Percentiles rank a stretch among this genome's conserved stretches.
phyloP scores from a whole-genome alignment of 2,113 vertebrate genomes.

The Lamprologus lemairii region DNA sequence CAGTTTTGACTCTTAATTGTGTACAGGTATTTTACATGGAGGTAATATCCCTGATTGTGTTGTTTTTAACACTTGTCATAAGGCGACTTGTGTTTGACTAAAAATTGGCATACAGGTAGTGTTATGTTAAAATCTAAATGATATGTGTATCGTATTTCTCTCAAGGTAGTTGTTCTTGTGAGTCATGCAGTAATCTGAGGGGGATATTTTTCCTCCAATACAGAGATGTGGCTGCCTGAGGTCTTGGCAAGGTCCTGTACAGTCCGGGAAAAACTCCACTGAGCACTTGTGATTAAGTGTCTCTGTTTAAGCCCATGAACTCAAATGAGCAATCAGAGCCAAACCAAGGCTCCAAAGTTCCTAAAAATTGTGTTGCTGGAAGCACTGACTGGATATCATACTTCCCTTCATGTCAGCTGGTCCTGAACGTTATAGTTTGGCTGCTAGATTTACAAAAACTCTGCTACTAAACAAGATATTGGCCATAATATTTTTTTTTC shows the following conservation, averaged over 20 bases:
- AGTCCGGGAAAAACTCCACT: constrained; percentile 47
- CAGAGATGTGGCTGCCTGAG: constrained; percentile 55
- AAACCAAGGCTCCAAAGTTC: constrained; percentile 37
- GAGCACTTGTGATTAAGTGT: constrained; percentile 60
- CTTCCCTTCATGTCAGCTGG: constrained; percentile 19
- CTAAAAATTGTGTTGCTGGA: constrained; percentile 41
- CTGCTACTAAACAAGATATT: background rate
- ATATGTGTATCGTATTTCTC: constrained; percentile 38
- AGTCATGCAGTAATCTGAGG: constrained; percentile 52
- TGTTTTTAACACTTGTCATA: background rate
- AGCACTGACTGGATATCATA: constrained; percentile 24
- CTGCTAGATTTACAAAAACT: background rate
- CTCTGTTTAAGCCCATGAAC: constrained; percentile 68
- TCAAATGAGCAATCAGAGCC: constrained; percentile 59
- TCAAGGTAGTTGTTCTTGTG: constrained; percentile 54
- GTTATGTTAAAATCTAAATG: constrained; percentile 38
- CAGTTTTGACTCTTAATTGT: background rate
- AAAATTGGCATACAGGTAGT: background rate
- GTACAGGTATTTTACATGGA: background rate
- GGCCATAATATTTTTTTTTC: background rate
- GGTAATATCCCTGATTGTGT: background rate
- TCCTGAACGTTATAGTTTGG: background rate
- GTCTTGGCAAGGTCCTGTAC: constrained; percentile 51
- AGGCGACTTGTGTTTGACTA: background rate
- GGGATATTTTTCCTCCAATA: constrained; percentile 45